Percentiles rank a stretch among this genome's conserved stretches.
Evolutionary conservation across 2,888 invertebrate genomes (phyloP).

Genomic region (Lasioglossum pauxillum): DNA sequence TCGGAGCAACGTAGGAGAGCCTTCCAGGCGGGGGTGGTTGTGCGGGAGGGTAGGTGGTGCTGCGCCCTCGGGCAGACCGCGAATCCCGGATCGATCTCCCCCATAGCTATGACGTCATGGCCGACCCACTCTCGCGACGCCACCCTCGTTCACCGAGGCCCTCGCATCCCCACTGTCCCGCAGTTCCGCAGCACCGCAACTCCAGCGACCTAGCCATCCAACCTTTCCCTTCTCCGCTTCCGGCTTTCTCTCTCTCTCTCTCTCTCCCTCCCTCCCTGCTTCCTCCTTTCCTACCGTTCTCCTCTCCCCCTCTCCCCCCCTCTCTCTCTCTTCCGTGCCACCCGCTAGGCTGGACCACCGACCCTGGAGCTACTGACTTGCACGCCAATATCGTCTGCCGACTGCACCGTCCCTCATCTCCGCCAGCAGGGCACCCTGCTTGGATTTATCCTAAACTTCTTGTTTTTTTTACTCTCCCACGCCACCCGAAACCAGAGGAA

Average conservation of each 20-base stretch:
- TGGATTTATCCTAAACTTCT: constrained; percentile 49
- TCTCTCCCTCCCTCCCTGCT: background rate
- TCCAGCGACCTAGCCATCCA: constrained; percentile 60
- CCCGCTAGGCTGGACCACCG: constrained; percentile 44
- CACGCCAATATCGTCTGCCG: constrained; percentile 60
- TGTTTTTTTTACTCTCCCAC: constrained; percentile 11
- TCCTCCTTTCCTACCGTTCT: background rate
- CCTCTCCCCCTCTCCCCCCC: background rate
- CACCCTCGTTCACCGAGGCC: constrained; percentile 60
- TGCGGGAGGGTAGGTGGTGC: constrained; percentile 55
- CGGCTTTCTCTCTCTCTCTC: constrained; percentile 27
- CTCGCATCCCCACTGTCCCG: constrained; percentile 47
- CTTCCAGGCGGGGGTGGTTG: constrained; percentile 18
- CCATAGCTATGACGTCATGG: constrained; percentile 73
- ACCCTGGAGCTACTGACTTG: constrained; percentile 61
- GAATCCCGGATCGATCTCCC: constrained; percentile 74
- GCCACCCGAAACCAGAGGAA: background rate
- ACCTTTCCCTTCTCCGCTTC: constrained; percentile 60
- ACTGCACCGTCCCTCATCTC: constrained; percentile 47
- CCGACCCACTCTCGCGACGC: constrained; percentile 72
- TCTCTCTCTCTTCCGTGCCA: background rate
- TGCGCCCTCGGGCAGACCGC: constrained; percentile 72
- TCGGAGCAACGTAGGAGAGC: constrained; percentile 43
- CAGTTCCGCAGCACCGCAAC: constrained; percentile 64
- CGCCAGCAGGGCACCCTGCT: constrained; percentile 19